Evolutionary conservation across 2,797 vertebrate species (phyloP).

Genomic region (Microctenopoma stevenorrisi): DNA sequence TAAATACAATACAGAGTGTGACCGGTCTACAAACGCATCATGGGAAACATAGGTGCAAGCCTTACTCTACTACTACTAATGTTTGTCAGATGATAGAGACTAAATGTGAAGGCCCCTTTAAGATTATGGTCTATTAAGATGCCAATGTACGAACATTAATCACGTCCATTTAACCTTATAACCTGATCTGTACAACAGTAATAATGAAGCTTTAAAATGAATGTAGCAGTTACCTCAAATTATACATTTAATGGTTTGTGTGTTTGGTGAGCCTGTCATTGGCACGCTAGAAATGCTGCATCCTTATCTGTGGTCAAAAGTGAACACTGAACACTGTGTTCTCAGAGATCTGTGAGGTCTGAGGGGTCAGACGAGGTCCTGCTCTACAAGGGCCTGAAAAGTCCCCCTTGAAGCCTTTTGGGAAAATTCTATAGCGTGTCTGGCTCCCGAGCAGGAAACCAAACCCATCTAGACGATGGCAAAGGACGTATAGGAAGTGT

Average conservation of each 20-base stretch:
- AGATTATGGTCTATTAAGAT: background rate
- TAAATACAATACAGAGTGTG: conserved; percentile 3
- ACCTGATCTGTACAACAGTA: background rate
- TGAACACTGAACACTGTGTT: conserved; percentile 39
- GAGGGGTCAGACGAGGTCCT: conserved; percentile 55
- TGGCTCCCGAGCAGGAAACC: conserved; percentile 71
- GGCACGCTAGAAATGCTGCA: background rate
- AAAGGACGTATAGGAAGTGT: conserved; percentile 42
- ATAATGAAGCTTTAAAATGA: background rate
- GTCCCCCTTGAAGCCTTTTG: conserved; percentile 54
- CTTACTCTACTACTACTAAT: conserved; percentile 3
- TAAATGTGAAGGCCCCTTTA: background rate
- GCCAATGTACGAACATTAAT: background rate
- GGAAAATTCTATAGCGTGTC: conserved; percentile 68
- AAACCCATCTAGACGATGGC: conserved; percentile 52
- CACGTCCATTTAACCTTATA: background rate
- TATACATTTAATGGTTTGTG: background rate
- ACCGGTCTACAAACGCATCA: conserved; percentile 17
- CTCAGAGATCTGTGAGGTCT: conserved; percentile 53
- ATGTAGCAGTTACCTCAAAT: background rate
- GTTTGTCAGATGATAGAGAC: conserved; percentile 2
- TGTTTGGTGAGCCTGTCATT: background rate
- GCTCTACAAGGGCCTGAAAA: conserved; percentile 41
- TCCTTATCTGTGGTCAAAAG: conserved; percentile 17
- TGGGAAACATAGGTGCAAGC: conserved; percentile 8